Conservation (phyloP, 1,140 invertebrate genomes). For the Rhynchophorus ferrugineus region DNA sequence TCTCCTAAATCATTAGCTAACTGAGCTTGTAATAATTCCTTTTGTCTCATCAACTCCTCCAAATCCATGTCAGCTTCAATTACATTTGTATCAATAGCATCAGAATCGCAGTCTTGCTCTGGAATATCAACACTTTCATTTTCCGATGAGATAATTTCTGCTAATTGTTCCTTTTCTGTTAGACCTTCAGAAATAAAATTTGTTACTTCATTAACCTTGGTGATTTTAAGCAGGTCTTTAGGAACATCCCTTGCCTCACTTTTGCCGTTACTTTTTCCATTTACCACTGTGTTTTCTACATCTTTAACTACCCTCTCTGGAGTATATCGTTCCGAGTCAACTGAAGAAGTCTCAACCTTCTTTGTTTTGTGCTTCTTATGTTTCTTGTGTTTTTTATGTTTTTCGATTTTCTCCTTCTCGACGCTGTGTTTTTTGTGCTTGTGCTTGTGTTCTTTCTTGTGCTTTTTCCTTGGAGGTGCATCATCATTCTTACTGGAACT, state of each 20-base stretch:
- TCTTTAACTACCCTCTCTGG: slow-evolving; percentile 30
- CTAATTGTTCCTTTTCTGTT: slow-evolving; percentile 25
- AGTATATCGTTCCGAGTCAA: slow-evolving; percentile 37
- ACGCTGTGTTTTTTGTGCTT: slow-evolving; percentile 39
- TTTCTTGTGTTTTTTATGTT: slow-evolving; percentile 41
- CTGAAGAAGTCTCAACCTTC: slow-evolving; percentile 22
- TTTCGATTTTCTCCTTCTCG: slow-evolving; percentile 36
- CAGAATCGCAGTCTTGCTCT: slow-evolving; percentile 64
- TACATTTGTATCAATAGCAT: slow-evolving; percentile 60
- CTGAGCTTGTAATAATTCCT: slow-evolving; percentile 61
- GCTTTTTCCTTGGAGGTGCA: slow-evolving; percentile 30
- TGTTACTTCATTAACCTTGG: slow-evolving; percentile 27
- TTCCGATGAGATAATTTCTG: slow-evolving; percentile 62
- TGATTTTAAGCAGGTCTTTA: slow-evolving; percentile 2
- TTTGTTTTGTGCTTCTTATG: slow-evolving; percentile 36
- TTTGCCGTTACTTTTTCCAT: slow-evolving; percentile 15
- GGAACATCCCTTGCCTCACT: not conserved
- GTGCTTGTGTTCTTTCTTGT: slow-evolving; percentile 40
- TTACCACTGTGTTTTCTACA: slow-evolving; percentile 10
- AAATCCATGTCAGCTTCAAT: slow-evolving; percentile 81
- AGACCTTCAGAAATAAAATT: slow-evolving; percentile 33
- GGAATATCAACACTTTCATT: slow-evolving; percentile 52
- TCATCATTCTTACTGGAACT: slow-evolving; percentile 1
- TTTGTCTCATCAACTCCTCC: slow-evolving; percentile 82
- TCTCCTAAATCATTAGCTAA: slow-evolving; percentile 51